A percentile compares a stretch with the other conserved stretches of the same genome.
Evolutionary conservation across 2,113 vertebrate genomes (phyloP).

Genomic region (Hassar affinis): DNA sequence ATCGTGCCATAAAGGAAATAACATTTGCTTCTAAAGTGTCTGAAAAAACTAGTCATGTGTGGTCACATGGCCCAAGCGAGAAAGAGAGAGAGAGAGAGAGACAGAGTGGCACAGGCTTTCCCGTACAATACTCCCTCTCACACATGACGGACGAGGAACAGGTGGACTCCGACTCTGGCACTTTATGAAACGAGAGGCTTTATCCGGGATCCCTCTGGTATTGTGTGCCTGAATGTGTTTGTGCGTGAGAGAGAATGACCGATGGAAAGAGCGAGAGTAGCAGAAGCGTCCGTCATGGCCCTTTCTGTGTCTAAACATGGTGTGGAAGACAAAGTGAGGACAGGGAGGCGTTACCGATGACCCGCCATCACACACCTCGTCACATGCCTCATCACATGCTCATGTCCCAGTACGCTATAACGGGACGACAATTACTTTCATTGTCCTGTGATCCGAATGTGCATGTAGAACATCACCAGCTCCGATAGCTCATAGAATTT

Average conservation of each 20-base stretch:
- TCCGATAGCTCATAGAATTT: not conserved
- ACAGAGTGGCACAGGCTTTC: no score
- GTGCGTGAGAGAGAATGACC: constrained; percentile 11
- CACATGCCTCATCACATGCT: constrained; percentile 20
- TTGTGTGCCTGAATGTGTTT: constrained; percentile 28
- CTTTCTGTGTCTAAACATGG: constrained; percentile 51
- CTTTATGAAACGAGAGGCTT: constrained; percentile 44
- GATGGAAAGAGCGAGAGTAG: constrained; percentile 12
- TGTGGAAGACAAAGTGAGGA: constrained; percentile 45
- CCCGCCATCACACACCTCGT: not conserved
- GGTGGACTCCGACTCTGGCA: constrained; percentile 39
- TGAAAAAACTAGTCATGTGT: not conserved
- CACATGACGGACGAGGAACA: constrained; percentile 45
- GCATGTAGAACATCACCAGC: not conserved
- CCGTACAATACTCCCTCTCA: constrained; percentile 9
- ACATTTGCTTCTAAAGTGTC: not conserved
- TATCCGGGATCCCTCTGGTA: constrained; percentile 43
- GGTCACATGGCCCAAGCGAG: not conserved
- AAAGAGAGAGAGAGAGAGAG: no score
- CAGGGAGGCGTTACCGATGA: not conserved
- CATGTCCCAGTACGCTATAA: constrained; percentile 5
- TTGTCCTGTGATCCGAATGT: not conserved
- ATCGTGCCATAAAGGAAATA: constrained; percentile 2
- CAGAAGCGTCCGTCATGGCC: constrained; percentile 2
- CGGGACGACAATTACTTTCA: constrained; percentile 27